Evolutionary conservation across 2,113 vertebrate species (phyloP).

Genomic region (Nerophis ophidion): DNA sequence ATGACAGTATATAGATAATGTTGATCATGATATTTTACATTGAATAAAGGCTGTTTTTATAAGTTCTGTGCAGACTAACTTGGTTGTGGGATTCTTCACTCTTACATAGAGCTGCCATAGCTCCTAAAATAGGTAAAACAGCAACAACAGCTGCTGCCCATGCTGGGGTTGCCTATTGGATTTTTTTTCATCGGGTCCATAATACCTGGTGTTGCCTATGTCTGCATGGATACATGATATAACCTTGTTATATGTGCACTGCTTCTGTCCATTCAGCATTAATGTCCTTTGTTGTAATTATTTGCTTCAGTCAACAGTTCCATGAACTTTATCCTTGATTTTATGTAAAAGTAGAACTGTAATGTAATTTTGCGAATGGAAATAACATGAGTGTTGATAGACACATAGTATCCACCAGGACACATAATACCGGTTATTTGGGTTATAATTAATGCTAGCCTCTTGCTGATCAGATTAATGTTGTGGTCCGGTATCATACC

Average conservation of each 20-base stretch:
- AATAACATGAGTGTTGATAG: slow-evolving; percentile 30
- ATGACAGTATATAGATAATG: too few relatives aligned
- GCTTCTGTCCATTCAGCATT: slow-evolving; percentile 14
- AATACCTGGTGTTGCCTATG: neutral
- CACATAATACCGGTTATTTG: neutral
- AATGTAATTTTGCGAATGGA: slow-evolving; percentile 46
- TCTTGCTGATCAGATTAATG: slow-evolving; percentile 23
- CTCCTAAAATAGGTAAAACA: too few relatives aligned
- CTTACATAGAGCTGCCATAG: too few relatives aligned
- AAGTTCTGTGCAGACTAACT: neutral
- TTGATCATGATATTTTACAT: too few relatives aligned
- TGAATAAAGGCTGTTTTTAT: neutral
- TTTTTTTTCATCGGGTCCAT: neutral
- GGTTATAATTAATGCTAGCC: slow-evolving; percentile 23
- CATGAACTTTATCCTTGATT: slow-evolving; percentile 9
- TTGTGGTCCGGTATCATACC: slow-evolving; percentile 34
- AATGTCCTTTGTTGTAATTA: slow-evolving; percentile 16
- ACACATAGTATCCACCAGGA: neutral
- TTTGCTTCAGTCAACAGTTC: slow-evolving; percentile 4
- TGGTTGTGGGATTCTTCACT: too few relatives aligned
- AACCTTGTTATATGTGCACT: neutral
- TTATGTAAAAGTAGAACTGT: neutral
- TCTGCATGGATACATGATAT: neutral
- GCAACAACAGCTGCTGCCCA: too few relatives aligned
- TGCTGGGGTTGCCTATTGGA: neutral